Conservation (phyloP, 2,113 vertebrate genomes). For the Syngnathoides biaculeatus region DNA sequence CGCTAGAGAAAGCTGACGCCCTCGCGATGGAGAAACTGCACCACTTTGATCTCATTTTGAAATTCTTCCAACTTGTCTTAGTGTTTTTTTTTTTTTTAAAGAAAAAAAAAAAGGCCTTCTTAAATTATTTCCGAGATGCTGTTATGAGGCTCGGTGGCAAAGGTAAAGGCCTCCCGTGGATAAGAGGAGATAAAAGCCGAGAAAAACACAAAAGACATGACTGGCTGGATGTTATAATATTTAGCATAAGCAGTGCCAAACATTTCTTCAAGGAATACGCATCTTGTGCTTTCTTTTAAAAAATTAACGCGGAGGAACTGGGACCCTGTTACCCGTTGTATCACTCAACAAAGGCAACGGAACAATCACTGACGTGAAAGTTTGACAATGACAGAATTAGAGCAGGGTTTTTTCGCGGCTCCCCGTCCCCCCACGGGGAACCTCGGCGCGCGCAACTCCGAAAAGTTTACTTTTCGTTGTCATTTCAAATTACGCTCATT, state of each 20-base stretch:
- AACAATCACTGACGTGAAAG: slow-evolving; percentile 72
- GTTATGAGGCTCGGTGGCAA: slow-evolving; percentile 52
- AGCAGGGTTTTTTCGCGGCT: slow-evolving; percentile 68
- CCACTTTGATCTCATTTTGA: slow-evolving; percentile 60
- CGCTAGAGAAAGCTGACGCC: slow-evolving; percentile 43
- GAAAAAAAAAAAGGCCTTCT: slow-evolving; percentile 53
- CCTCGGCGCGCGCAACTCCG: slow-evolving; percentile 49
- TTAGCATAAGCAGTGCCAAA: slow-evolving; percentile 68
- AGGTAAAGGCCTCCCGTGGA: slow-evolving; percentile 69
- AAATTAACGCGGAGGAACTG: slow-evolving; percentile 60
- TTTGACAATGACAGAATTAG: slow-evolving; percentile 79
- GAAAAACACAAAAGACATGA: slow-evolving; percentile 54
- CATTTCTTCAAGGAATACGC: slow-evolving; percentile 68
- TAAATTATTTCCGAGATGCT: slow-evolving; percentile 62
- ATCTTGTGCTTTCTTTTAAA: slow-evolving; percentile 59
- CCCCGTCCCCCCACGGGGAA: slow-evolving; percentile 61
- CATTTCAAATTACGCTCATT: slow-evolving; percentile 70
- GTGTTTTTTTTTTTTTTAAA: slow-evolving; percentile 17
- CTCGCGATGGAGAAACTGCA: slow-evolving; percentile 31
- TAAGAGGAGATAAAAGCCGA: slow-evolving; percentile 62
- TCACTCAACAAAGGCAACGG: slow-evolving; percentile 68
- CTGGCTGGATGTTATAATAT: slow-evolving; percentile 63
- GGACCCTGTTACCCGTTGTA: slow-evolving; percentile 52
- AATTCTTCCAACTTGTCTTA: slow-evolving; percentile 53
- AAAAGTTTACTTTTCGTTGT: slow-evolving; percentile 72